These are phyloP conservation scores for Scelioninae gen. 2 DNA, from an alignment of 2,888 invertebrate genomes.

Conservation along the genomic window DNA sequence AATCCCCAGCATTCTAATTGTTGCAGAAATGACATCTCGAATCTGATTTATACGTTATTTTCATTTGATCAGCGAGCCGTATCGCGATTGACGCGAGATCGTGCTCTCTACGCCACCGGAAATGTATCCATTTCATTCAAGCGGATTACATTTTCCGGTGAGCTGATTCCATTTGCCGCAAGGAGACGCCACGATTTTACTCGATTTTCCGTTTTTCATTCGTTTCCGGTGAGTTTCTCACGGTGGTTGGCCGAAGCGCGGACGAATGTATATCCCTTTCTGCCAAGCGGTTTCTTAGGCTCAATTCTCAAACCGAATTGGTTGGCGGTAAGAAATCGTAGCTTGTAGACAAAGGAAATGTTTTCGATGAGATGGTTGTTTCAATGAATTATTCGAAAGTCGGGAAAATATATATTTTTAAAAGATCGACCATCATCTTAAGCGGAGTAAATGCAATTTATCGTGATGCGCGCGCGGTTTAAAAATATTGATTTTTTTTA, in stretches of 20 bases:
- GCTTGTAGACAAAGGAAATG: neutral
- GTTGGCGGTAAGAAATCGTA: too few species aligned
- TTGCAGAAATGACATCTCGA: slow-evolving; percentile 49
- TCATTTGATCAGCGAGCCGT: slow-evolving; percentile 33
- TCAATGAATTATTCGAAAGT: neutral
- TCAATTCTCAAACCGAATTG: too few species aligned
- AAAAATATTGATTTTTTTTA: slow-evolving; percentile 48
- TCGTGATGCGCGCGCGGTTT: slow-evolving; percentile 42
- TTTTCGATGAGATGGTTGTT: too few species aligned
- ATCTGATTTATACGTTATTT: neutral
- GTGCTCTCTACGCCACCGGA: slow-evolving; percentile 42
- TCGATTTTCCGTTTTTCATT: neutral
- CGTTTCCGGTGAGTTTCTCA: neutral
- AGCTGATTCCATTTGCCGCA: slow-evolving; percentile 40
- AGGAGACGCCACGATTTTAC: slow-evolving; percentile 9
- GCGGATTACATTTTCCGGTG: slow-evolving; percentile 32
- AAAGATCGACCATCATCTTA: slow-evolving; percentile 24
- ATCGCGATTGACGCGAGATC: slow-evolving; percentile 24
- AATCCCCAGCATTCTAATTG: slow-evolving; percentile 55
- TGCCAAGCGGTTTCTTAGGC: slow-evolving; percentile 1
- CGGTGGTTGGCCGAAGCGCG: neutral
- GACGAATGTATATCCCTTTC: neutral
- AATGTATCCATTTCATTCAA: slow-evolving; percentile 49
- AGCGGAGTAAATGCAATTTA: slow-evolving; percentile 30
- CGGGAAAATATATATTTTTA: slow-evolving; percentile 16